phyloP scores from a whole-genome alignment of 1,140 invertebrate species.

The Paracyclopina nana region DNA sequence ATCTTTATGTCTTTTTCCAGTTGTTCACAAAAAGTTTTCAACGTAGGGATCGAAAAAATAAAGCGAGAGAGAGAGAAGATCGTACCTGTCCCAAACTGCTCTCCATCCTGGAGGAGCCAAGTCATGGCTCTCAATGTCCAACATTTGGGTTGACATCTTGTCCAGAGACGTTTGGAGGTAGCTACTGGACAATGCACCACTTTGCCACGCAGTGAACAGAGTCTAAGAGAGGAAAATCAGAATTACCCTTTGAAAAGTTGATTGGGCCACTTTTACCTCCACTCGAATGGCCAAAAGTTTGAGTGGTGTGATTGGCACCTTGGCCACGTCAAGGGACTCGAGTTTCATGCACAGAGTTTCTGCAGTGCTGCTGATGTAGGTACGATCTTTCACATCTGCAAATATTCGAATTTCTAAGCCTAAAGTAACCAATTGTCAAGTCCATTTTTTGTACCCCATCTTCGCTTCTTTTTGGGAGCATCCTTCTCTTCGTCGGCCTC shows the following conservation, averaged over 20 bases:
- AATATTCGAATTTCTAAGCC: not conserved
- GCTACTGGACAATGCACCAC: not conserved
- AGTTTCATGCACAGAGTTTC: constrained; percentile 10
- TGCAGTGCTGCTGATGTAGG: not conserved
- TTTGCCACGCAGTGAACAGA: constrained; percentile 10
- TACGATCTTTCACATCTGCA: not conserved
- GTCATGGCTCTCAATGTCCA: not conserved
- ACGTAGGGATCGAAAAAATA: no score
- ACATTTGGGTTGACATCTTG: not conserved
- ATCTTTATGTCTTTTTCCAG: no score
- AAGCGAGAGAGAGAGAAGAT: not conserved
- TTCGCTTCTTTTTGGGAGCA: not conserved
- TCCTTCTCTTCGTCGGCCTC: not conserved
- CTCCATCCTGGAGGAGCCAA: constrained; percentile 8
- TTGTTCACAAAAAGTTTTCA: no score
- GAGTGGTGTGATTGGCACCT: not conserved
- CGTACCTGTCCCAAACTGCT: constrained; percentile 12
- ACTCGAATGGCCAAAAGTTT: constrained; percentile 8
- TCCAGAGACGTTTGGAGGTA: constrained; percentile 1
- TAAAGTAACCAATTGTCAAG: not conserved
- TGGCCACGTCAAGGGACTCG: constrained; percentile 4
- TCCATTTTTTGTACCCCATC: not conserved
- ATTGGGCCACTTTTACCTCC: not conserved
- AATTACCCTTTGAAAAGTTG: not conserved
- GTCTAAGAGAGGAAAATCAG: not conserved